Conservation (phyloP, 2,888 invertebrate genomes). For the Xestia sexstrigata region DNA sequence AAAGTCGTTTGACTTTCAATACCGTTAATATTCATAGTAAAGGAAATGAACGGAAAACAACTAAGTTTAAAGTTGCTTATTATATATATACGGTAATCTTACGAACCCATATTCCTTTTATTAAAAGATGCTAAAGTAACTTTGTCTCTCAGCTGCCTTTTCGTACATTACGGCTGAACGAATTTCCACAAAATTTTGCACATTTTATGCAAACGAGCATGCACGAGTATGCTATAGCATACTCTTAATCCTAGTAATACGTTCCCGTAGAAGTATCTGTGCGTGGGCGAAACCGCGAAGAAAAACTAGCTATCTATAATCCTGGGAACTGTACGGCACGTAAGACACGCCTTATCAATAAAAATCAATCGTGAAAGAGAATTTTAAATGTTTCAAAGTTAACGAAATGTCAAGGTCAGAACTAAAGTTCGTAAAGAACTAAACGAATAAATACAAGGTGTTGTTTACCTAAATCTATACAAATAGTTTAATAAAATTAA, state of each 20-base stretch:
- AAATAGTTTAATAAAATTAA: background rate
- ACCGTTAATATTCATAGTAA: too few species aligned
- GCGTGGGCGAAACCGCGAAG: background rate
- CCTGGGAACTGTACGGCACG: background rate
- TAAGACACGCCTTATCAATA: conserved; percentile 1
- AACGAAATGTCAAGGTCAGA: background rate
- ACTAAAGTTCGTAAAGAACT: background rate
- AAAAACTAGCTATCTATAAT: background rate
- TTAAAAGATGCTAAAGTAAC: background rate
- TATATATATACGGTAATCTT: background rate
- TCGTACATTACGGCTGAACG: background rate
- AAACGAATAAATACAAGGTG: background rate
- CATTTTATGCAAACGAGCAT: too few species aligned
- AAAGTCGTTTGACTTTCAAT: background rate
- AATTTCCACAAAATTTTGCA: background rate
- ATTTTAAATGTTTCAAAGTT: background rate
- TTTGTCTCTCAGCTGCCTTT: background rate
- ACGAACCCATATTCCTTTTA: background rate
- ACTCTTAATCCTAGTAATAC: background rate
- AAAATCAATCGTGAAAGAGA: conserved; percentile 1
- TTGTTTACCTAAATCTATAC: background rate
- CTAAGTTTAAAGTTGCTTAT: background rate
- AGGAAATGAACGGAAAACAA: background rate
- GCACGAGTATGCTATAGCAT: background rate
- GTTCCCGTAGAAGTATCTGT: background rate